phyloP scores from a whole-genome alignment of 2,113 vertebrate species.

The Labeo rohita region DNA sequence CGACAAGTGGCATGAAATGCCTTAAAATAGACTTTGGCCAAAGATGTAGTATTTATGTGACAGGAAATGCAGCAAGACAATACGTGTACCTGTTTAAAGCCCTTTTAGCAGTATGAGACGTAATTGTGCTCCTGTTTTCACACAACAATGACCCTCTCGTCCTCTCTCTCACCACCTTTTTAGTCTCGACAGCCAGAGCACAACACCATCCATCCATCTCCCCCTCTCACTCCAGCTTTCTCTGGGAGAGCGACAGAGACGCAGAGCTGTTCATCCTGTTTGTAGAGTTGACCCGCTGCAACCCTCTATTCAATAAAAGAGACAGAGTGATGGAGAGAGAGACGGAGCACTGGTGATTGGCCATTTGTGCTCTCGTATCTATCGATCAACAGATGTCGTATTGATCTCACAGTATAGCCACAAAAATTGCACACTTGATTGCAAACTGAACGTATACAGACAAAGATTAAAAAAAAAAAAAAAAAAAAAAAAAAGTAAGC shows the following conservation, averaged over 20 bases:
- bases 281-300: constrained; percentile 66
- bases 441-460: neutral
- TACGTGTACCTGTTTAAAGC: constrained; percentile 14
- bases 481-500: neutral
- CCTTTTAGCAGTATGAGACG: constrained; percentile 41
- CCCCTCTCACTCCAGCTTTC: constrained; percentile 53
- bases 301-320: constrained; percentile 64
- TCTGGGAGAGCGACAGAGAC: constrained; percentile 59
- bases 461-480: neutral
- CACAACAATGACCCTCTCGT: neutral
- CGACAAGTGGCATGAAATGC: neutral
- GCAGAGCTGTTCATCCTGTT: constrained; percentile 63
- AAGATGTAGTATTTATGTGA: neutral
- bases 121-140: constrained; percentile 29
- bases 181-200: constrained; percentile 22
- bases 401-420: constrained; percentile 18
- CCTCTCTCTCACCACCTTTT: neutral
- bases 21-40: neutral
- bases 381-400: constrained; percentile 31
- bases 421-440: constrained; percentile 32
- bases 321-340: constrained; percentile 28
- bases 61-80: neutral
- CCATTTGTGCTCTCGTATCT: constrained; percentile 29
- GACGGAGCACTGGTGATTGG: constrained; percentile 33
- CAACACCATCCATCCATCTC: constrained; percentile 56